Base-by-base conservation (phyloP, 2,888 invertebrate species). In the Leptura quadrifasciata region DNA sequence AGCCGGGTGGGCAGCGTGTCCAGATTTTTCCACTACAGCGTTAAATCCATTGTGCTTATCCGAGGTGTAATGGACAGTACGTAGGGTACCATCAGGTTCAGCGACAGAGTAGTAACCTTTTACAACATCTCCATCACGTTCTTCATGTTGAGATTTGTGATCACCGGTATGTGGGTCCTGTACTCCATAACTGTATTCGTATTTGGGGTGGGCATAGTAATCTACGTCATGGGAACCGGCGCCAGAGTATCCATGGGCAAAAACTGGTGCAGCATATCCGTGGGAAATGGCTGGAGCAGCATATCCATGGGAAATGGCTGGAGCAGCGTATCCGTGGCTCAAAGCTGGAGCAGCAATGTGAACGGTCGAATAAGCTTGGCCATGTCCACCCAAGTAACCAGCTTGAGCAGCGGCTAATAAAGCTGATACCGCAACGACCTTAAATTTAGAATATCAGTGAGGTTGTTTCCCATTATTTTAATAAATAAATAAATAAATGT, bases 121-220 rank as follows among this genome's bases (percentile, higher is more conserved):
- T 21, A 91, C 91, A 20, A 87, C 88, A 84, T 91, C 91, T 35
- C 91, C 91, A 79, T 91, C 91, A 65, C 92, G 88, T 74, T 90
- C 90, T 84, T 92, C 92, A 73, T 92, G 91, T 80, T 86, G 86
- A 61, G 81, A 77, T 69, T 86, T 86, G 76, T 84, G 83, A 84
- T 92, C 92, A 15, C 92, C 92, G 3, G 91, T 92, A 85, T 92
- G 92, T 84, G 91, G 91, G 84, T 92, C 92, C 77, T 91, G 91
- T 27, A 92, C 92, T 61, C 92, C 92, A 80, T 92, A 92, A 83
- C 82, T 82, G 80, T 79, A 85, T 91, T 92, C 89, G 85, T 92
- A 92, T 86, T 92, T 92, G 57, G 94, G 93, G 82, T 93, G 93
- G 24, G 84, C 83, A 21, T 65, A 65, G 20, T 65, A 52, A 24